phyloP scores from a whole-genome alignment of 2,888 invertebrate species.

The Scrobipalpa atriplicella region DNA sequence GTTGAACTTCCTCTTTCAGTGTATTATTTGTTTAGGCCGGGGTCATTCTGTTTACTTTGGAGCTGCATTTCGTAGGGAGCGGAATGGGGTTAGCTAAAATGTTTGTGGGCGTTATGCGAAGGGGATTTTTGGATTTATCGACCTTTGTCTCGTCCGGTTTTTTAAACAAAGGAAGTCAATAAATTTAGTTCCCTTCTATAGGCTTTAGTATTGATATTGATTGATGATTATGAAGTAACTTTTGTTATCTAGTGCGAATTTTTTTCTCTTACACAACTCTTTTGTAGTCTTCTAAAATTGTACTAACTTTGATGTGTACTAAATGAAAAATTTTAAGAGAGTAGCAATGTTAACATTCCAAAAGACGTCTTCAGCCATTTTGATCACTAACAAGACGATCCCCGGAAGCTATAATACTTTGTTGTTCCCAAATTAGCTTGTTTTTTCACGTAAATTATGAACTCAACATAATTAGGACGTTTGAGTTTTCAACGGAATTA shows the following conservation, averaged over 20 bases:
- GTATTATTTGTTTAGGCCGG: constrained; percentile 65
- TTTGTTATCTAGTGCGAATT: too few species aligned
- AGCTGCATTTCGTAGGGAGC: constrained; percentile 64
- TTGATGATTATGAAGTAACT: constrained; percentile 22
- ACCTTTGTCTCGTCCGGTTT: constrained; percentile 55
- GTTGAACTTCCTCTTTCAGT: constrained; percentile 57
- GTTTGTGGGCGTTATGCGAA: constrained; percentile 61
- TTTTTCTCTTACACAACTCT: neutral
- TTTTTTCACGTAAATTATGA: constrained; percentile 59
- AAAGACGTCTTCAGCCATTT: constrained; percentile 61
- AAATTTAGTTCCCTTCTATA: constrained; percentile 38
- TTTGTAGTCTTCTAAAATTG: neutral
- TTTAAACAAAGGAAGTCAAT: constrained; percentile 41
- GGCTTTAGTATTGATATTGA: constrained; percentile 29
- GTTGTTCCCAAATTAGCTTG: constrained; percentile 62
- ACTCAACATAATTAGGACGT: constrained; percentile 52
- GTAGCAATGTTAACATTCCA: constrained; percentile 66
- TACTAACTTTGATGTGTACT: constrained; percentile 64
- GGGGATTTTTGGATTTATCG: constrained; percentile 70
- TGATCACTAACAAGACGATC: constrained; percentile 71
- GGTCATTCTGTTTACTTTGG: constrained; percentile 70
- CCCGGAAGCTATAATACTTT: constrained; percentile 71
- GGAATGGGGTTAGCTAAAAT: constrained; percentile 69
- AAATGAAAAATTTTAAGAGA: constrained; percentile 56
- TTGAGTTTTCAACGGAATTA: constrained; percentile 45